Conservation (phyloP, 2,113 vertebrate species). For the Nothocercus julius region DNA sequence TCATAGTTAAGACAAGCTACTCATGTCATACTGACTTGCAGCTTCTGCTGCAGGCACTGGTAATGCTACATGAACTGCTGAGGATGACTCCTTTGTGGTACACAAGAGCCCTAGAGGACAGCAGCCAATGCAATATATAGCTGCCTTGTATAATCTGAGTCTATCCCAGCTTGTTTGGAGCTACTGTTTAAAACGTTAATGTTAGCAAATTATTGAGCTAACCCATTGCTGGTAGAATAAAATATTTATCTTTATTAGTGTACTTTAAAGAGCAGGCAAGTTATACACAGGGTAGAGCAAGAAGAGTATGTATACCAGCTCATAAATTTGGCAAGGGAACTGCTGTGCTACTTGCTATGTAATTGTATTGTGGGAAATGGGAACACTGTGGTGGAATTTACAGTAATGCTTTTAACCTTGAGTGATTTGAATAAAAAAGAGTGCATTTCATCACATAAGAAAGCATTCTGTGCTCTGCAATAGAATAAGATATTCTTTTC, state of each 20-base stretch:
- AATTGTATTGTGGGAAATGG: slow-evolving; percentile 7
- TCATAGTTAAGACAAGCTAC: neutral
- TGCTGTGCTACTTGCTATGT: slow-evolving; percentile 23
- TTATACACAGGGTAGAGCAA: slow-evolving; percentile 16
- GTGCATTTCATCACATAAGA: slow-evolving; percentile 14
- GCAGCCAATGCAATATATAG: fast-evolving
- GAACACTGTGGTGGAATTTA: slow-evolving; percentile 19
- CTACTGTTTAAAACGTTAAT: slow-evolving; percentile 14
- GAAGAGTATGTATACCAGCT: neutral
- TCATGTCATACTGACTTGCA: neutral
- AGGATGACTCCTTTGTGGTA: fast-evolving
- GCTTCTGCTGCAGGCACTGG: neutral
- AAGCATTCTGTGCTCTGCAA: neutral
- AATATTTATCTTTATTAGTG: slow-evolving; percentile 58
- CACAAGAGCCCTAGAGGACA: neutral
- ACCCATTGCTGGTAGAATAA: slow-evolving; percentile 8
- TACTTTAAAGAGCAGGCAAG: neutral
- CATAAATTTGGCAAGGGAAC: slow-evolving; percentile 27
- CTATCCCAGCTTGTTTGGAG: neutral
- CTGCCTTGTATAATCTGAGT: neutral
- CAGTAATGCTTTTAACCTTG: slow-evolving; percentile 2
- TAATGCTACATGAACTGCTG: neutral
- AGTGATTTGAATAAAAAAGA: slow-evolving; percentile 50
- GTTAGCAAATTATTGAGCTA: slow-evolving; percentile 1
- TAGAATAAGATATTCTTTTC: neutral